Percentiles rank a stretch among this genome's conserved stretches.
Conservation (phyloP, 2,113 vertebrate genomes). For the Pseudopodoces humilis region DNA sequence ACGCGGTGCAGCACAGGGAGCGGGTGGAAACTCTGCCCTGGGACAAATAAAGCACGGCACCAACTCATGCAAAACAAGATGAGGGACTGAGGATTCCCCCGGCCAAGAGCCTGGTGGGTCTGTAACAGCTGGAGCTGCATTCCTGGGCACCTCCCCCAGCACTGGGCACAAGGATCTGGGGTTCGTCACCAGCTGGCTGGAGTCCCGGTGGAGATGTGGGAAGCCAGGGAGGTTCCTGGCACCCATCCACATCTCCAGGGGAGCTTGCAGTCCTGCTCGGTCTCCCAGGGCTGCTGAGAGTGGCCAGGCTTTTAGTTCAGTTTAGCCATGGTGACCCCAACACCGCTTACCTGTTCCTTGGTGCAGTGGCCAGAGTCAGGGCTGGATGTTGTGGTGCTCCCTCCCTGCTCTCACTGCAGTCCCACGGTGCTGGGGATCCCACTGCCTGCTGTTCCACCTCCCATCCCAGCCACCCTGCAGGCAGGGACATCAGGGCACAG, state of each 20-base stretch:
- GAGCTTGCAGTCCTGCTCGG: neutral
- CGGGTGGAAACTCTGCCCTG: neutral
- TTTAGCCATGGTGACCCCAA: neutral
- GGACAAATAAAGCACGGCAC: neutral
- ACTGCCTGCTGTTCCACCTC: neutral
- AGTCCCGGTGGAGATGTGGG: neutral
- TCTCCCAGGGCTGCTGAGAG: neutral
- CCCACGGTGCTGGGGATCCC: accelerated
- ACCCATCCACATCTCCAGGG: neutral
- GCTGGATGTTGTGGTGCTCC: neutral
- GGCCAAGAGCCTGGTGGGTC: neutral
- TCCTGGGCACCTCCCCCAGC: neutral
- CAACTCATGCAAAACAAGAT: neutral
- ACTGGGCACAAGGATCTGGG: neutral
- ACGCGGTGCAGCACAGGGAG: neutral
- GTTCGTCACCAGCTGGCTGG: neutral
- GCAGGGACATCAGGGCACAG: neutral
- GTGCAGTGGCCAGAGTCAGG: neutral
- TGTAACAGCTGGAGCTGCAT: neutral
- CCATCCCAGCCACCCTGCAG: neutral
- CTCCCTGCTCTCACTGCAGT: neutral
- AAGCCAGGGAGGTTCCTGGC: neutral
- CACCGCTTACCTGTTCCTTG: neutral
- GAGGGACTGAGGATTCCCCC: neutral
- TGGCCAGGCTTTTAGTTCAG: neutral